Percentiles rank a stretch among this genome's conserved stretches.
Evolutionary conservation across 2,888 invertebrate species (phyloP).

Genomic region (Cataglyphis rosenhaueri): DNA sequence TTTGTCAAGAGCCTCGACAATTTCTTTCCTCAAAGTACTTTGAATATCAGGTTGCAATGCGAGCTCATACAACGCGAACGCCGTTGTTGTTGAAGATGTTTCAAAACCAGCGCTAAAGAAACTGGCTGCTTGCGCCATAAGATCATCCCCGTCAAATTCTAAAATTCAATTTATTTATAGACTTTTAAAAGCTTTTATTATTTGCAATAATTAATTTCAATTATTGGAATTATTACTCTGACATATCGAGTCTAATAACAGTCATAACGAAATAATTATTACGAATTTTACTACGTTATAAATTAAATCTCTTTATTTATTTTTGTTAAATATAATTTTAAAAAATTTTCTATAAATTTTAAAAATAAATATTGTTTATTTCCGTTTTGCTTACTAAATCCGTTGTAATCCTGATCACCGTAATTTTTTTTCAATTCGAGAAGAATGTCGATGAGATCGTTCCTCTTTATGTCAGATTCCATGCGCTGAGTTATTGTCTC

Average conservation of each 20-base stretch:
- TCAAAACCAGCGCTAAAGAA: slow-evolving; percentile 81
- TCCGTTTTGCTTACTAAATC: slow-evolving; percentile 66
- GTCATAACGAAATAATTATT: not conserved
- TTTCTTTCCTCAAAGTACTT: slow-evolving; percentile 72
- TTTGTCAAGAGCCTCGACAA: slow-evolving; percentile 67
- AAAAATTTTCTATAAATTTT: not conserved
- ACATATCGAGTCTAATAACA: not conserved
- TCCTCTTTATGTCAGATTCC: slow-evolving; percentile 82
- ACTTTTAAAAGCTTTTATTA: not conserved
- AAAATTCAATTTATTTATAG: not conserved
- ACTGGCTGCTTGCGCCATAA: slow-evolving; percentile 77
- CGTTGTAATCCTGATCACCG: slow-evolving; percentile 52
- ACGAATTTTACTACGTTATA: not conserved
- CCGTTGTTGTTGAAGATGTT: slow-evolving; percentile 76
- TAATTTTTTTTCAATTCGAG: slow-evolving; percentile 83
- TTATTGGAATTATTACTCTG: not conserved
- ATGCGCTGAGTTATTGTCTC: slow-evolving; percentile 85
- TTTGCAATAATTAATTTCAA: not conserved
- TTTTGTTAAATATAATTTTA: not conserved
- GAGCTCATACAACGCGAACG: slow-evolving; percentile 77
- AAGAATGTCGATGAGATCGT: slow-evolving; percentile 86
- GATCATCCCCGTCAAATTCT: slow-evolving; percentile 79
- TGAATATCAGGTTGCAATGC: slow-evolving; percentile 76
- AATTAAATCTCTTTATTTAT: not conserved
- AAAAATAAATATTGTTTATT: not conserved